Evolutionary conservation across 2,113 vertebrate species (phyloP), one percentile per base, ranked within the genome.

Genomic region (Nymphicus hollandicus): DNA sequence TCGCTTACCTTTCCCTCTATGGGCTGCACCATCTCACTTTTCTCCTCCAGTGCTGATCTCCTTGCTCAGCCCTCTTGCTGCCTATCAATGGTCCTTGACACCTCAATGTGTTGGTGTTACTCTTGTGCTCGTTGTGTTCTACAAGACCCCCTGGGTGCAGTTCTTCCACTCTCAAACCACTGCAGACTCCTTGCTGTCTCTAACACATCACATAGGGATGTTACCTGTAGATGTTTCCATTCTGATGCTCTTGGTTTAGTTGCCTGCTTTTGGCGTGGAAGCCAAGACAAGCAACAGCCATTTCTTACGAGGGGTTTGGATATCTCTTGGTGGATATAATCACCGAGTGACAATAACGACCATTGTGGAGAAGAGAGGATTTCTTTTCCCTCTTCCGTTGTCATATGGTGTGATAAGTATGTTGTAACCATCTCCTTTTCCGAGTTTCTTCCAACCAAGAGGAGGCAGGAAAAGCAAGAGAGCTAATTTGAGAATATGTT

Each of bases 331-430:
- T 29, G 13, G 20, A 17, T 24, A 25, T 46, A 74, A 82, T 37
- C 25, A 25, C 31, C 28, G n/a, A 17, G 46, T 4, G 25, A 19
- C 41, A 58, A 4, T 9, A 56, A 37, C 17, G 18, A 12, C 13
- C 17, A 10, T 9, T 49, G 1, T 0, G 31, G 7, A 8, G 23
- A 82, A n/a, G 11, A 55, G 2, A 18, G 4, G 46, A 7, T 46
- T 52, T 69, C 18, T 60, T 23, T 82, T 64, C 47, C 9, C 61
- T 60, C 58, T 80, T 64, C 35, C 13, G 2, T 72, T 55, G 9
- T 17, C 27, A 11, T 28, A 10, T 3, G 14, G 3, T 55, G 29
- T 50, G 53, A 39, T 14, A 82, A 79, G 60, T 22, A 3, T 4
- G 0, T 24, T 79, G 58, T 12, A 76, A 5, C 25, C 4, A 0